Evolutionary conservation across 1,140 invertebrate species (phyloP), one percentile per base, ranked within the genome.

Genomic region (Venustaconcha ellipsiformis): DNA sequence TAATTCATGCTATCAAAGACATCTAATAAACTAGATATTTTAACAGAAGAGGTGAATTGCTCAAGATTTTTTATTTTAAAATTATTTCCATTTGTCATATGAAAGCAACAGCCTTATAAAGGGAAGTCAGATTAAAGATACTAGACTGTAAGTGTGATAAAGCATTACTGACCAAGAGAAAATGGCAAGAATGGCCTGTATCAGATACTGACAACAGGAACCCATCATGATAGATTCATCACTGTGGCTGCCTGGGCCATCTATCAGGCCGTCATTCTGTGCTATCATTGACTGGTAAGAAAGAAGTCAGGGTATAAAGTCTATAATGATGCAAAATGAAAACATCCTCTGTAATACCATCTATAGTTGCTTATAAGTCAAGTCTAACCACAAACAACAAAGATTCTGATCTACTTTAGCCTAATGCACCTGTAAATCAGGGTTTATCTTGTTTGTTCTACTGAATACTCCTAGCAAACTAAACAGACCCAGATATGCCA

Each of bases 101-200:
- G 30, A 20, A 67, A 23, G n/a, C 5, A 67, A 23, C 5, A 67
- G 6, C 8, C 65, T 67, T 69, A 20, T 37, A 17, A n/a, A 67
- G 11, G 5, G 18, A 62, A 14, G 23, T 62, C 23, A 62, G 23
- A n/a, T 62, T 11, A 11, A 14, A 62, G 23, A n/a, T n/a, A 13
- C 18, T 23, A 5, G 8, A 8, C 12, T 62, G 59, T 62, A 62
- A 67, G 0, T 26, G 26, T 14, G 6, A 67, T 23, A 72, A 26
- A 20, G 17, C n/a, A 59, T 30, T 14, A 77, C 64, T 74, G 76
- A 92, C 95, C 95, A 96, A 64, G 92, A 93, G 73, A 96, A 94
- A 68, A 94, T 91, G 48, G 91, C 89, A 8, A 90, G 91, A 5
- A 94, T 85, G 15, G 92, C 87, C 57, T 92, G 89, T 18, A 95